Base-by-base conservation (phyloP, 1,140 invertebrate species). In the Brachionus sp. region DNA sequence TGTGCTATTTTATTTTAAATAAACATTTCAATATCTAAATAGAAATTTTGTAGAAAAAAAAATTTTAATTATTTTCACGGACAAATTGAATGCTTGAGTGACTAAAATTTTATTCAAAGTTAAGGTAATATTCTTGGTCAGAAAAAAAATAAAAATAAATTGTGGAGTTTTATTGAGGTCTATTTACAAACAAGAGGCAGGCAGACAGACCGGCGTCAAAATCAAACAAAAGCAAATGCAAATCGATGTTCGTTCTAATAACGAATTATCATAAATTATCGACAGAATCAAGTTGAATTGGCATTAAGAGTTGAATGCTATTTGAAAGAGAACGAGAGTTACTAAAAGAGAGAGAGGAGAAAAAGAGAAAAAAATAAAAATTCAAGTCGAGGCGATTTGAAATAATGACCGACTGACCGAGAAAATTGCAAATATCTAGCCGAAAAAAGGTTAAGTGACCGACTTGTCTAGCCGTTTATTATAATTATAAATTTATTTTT, bases 401-500 rank as follows among this genome's bases (percentile, higher is more conserved):
- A 75, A 46, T 75, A 44, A 75, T 75, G 70, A 75, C 70, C 70
- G 70, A 75, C 70, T 75, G 70, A 75, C 70, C 70, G 70, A 75
- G 42, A 75, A 75, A 75, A 75, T 70, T 70, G 66, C 66, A 70
- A 70, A 66, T 66, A 66, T 37, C 33, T 16, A 75, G 23, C 19
- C 23, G 33, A 37, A 70, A 70, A 68, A 70, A 70, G 70, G 37
- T 75, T 75, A 75, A 75, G 70, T 75, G 70, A 75, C 70, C 70
- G 70, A 46, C 70, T 75, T 75, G 70, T 75, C 70, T 75, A 75
- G 70, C 42, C 70, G 42, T 75, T 75, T 46, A 75, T 75, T 75
- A 75, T 75, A 75, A 75, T 75, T 75, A 75, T 44, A 50, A 73
- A 73, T 73, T 73, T 73, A 39, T 75, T 75, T 75, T 68, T 75